A percentile compares a stretch with the other conserved stretches of the same genome.
phyloP scores from a whole-genome alignment of 2,888 invertebrate genomes.

The Chloroclystis v-ata region DNA sequence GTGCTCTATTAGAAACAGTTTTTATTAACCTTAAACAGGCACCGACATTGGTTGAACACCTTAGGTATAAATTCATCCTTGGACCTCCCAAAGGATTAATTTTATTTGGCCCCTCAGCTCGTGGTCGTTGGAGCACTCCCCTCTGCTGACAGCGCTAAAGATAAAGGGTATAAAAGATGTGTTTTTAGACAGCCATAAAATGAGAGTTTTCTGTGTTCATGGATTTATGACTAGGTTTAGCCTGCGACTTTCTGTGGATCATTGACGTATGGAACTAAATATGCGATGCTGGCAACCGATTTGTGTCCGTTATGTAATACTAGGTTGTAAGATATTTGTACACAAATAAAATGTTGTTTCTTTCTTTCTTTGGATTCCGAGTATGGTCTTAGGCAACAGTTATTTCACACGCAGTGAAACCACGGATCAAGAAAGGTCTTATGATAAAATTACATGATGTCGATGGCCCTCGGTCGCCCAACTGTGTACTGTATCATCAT shows the following conservation, averaged over 20 bases:
- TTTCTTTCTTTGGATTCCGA: too few relatives aligned
- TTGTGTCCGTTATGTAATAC: too few relatives aligned
- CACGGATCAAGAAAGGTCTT: too few relatives aligned
- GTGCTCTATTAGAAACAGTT: too few relatives aligned
- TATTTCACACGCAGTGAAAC: too few relatives aligned
- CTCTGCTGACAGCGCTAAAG: slow-evolving; percentile 28
- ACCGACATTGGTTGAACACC: not conserved
- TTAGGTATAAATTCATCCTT: not conserved
- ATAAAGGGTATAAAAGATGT: slow-evolving; percentile 28
- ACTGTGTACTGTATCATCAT: too few relatives aligned
- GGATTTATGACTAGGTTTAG: not conserved
- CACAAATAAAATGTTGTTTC: too few relatives aligned
- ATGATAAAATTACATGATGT: too few relatives aligned
- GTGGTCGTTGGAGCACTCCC: slow-evolving; percentile 16
- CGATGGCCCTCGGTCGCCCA: too few relatives aligned
- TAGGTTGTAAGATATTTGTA: too few relatives aligned
- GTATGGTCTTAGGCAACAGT: too few relatives aligned
- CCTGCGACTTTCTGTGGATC: not conserved
- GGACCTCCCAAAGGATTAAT: slow-evolving; percentile 31
- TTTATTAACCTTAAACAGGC: not conserved
- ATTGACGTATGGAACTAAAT: not conserved
- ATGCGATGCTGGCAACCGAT: too few relatives aligned
- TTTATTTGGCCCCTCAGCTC: slow-evolving; percentile 27
- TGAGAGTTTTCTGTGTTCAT: slow-evolving; percentile 6
- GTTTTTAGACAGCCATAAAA: slow-evolving; percentile 21